A percentile compares a stretch with the other conserved stretches of the same genome.
phyloP scores from a whole-genome alignment of 2,888 invertebrate genomes.

The Euzetes globulus region DNA sequence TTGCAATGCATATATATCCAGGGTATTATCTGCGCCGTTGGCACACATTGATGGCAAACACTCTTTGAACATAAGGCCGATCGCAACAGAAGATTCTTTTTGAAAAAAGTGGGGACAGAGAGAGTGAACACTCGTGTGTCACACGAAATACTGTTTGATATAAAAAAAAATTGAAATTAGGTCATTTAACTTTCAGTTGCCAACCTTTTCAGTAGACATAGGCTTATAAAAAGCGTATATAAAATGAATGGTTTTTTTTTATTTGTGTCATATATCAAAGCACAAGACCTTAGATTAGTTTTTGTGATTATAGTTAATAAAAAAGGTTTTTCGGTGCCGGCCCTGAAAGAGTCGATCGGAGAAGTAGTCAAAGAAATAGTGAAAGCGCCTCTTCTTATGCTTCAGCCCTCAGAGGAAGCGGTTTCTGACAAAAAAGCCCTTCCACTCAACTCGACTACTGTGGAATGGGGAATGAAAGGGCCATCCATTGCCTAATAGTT shows the following conservation, averaged over 20 bases:
- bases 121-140: not conserved
- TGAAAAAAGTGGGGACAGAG: not conserved
- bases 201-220: slow-evolving; percentile 7
- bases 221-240: slow-evolving; percentile 9
- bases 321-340: not conserved
- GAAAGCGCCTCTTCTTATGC: slow-evolving; percentile 16
- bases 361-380: not conserved
- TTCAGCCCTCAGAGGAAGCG: not conserved
- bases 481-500: slow-evolving; percentile 20
- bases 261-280: not conserved
- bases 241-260: slow-evolving; percentile 7
- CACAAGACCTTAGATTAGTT: slow-evolving; percentile 15
- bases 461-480: not conserved
- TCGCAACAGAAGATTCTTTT: not conserved
- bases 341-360: not conserved
- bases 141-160: slow-evolving; percentile 3
- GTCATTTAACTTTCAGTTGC: slow-evolving; percentile 7
- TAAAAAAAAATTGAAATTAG: slow-evolving; percentile 3
- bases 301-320: not conserved
- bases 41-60: not conserved
- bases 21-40: not conserved
- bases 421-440: not conserved
- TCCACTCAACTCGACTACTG: slow-evolving; percentile 5
- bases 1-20: too few relatives aligned
- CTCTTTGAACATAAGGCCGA: not conserved